phyloP scores from a whole-genome alignment of 2,797 vertebrate species.

The Gymnothorax javanicus region DNA sequence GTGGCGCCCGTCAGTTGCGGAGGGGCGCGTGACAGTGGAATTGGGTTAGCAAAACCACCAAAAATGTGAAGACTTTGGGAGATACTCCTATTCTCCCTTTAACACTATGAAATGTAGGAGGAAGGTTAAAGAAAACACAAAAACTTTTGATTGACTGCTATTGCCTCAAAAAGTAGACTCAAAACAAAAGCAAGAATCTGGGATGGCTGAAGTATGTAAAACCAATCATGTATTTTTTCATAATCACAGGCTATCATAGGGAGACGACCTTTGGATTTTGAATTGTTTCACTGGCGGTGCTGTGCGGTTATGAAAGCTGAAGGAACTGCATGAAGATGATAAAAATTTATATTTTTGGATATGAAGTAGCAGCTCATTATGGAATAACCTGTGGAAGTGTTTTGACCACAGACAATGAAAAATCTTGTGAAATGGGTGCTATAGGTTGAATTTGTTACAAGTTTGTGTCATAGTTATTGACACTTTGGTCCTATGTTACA shows the following conservation, averaged over 20 bases:
- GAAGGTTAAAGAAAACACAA: not conserved
- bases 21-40: not conserved
- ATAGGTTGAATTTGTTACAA: too few species aligned
- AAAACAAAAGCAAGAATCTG: not conserved
- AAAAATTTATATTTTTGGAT: not conserved
- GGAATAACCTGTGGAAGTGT: too few species aligned
- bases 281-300: not conserved
- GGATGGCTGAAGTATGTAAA: not conserved
- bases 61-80: not conserved
- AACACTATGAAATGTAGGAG: too few species aligned
- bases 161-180: not conserved
- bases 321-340: not conserved
- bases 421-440: too few species aligned
- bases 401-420: too few species aligned
- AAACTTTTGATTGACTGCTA: not conserved
- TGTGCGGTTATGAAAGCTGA: not conserved
- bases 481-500: not conserved
- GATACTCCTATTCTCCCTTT: not conserved
- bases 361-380: not conserved
- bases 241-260: not conserved
- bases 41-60: not conserved
- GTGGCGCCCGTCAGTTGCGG: not conserved
- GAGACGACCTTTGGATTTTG: not conserved
- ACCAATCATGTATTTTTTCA: not conserved
- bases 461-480: too few species aligned